Evolutionary conservation across 2,113 vertebrate species (phyloP), one percentile per base, ranked within the genome.

Genomic region (Ptilorrhoa leucosticta): DNA sequence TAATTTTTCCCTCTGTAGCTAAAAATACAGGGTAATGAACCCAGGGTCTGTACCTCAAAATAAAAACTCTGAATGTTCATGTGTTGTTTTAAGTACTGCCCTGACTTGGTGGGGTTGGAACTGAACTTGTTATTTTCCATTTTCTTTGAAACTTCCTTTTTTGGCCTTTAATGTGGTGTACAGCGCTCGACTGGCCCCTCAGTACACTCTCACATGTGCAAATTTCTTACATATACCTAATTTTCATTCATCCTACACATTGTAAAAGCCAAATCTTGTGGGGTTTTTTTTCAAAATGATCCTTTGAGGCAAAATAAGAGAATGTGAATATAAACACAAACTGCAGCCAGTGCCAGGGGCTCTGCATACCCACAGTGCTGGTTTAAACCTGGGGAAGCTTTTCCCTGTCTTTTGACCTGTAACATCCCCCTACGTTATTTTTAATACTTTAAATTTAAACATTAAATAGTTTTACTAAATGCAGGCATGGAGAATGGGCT

Each of bases 401-500:
- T 68, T 28, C 35, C 33, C 7, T 44, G 8, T 6, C 0, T 27
- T 73, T 50, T 37, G 37, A 39, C 27, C 10, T 3, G 6, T 9
- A 47, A 45, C 27, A 42, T 7, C 2, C 1, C 10, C 70, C 18
- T 10, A 3, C 5, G 1, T 14, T 1, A 1, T 26, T 60, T 24
- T 12, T 22, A 18, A 14, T 20, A 13, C 12, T 37, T 64, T 23
- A 37, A 17, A 45, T 20, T 31, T 20, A 11, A 50, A 21, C 48
- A 21, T 48, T 7, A 39, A 44, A 24, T 39, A 24, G 8, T 35
- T 35, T 9, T 15, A 42, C 11, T 9, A 30, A 60, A 54, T 1
- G 39, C 9, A 33, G 28, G 15, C 2, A 8, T 1, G 22, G 3
- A 17, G 45, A 9, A 20, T 0, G 19, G 18, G 18, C 40, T 24